phyloP scores from a whole-genome alignment of 2,888 invertebrate species.

The Noctua janthina region DNA sequence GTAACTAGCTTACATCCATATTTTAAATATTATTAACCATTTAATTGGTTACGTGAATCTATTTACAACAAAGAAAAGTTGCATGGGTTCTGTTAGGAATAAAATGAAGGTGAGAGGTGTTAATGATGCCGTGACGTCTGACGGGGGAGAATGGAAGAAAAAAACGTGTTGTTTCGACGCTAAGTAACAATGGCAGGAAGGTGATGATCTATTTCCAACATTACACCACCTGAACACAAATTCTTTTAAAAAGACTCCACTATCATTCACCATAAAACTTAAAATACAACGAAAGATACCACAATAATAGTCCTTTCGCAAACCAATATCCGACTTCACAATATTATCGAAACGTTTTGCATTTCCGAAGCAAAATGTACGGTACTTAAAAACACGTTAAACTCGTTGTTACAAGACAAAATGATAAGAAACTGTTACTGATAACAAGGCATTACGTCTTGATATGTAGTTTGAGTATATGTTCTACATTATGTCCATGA shows the following conservation, averaged over 20 bases:
- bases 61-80: no score
- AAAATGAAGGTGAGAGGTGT: no score
- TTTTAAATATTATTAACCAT: background rate
- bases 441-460: constrained; percentile 50
- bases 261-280: background rate
- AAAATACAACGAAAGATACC: constrained; percentile 33
- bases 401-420: constrained; percentile 57
- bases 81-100: no score
- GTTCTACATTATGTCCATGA: constrained; percentile 36
- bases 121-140: no score
- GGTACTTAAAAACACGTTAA: constrained; percentile 54
- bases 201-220: background rate
- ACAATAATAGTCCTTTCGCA: constrained; percentile 19
- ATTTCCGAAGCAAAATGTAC: constrained; percentile 36
- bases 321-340: constrained; percentile 32
- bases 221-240: background rate
- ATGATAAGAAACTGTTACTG: constrained; percentile 50
- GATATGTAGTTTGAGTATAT: constrained; percentile 40
- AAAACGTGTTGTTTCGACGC: no score
- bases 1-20: background rate
- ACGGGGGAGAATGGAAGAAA: no score
- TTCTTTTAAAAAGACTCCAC: background rate
- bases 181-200: background rate
- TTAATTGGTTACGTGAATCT: no score
- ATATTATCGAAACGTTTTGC: constrained; percentile 47